A percentile compares a stretch with the other conserved stretches of the same genome.
phyloP scores from a whole-genome alignment of 1,140 invertebrate genomes.

The Potamilus streckersoni region DNA sequence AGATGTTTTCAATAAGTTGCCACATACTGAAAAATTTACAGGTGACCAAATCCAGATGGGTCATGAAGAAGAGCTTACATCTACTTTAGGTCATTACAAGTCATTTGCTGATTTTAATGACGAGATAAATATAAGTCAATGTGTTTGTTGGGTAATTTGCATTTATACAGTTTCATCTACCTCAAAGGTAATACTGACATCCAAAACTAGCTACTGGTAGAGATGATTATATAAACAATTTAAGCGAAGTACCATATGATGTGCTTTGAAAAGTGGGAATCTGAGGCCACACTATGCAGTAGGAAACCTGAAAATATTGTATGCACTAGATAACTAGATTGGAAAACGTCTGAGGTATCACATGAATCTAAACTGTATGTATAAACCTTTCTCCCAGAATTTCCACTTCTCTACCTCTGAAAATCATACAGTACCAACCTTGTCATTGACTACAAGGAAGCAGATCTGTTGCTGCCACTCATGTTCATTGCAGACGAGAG shows the following conservation, averaged over 20 bases:
- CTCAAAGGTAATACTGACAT: slow-evolving; percentile 4
- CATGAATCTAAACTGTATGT: not conserved
- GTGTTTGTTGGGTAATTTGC: no score
- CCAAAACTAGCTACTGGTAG: slow-evolving; percentile 15
- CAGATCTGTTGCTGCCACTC: not conserved
- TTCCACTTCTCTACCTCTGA: slow-evolving; percentile 19
- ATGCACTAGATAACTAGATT: slow-evolving; percentile 28
- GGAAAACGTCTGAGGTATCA: slow-evolving; percentile 6
- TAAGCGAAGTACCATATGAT: slow-evolving; percentile 9
- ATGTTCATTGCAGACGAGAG: slow-evolving; percentile 4
- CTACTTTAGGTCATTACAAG: no score
- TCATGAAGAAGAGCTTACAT: no score
- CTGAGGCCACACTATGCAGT: no score
- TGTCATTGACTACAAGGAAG: not conserved
- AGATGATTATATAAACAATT: slow-evolving; percentile 10
- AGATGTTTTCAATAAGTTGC: no score
- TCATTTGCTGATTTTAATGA: no score
- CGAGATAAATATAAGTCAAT: no score
- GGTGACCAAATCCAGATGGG: no score
- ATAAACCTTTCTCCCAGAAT: slow-evolving; percentile 25
- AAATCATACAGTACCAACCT: slow-evolving; percentile 28
- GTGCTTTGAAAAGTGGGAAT: slow-evolving; percentile 5
- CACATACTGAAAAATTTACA: no score
- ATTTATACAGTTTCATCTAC: no score
- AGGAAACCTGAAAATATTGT: slow-evolving; percentile 11